phyloP scores from a whole-genome alignment of 2,888 invertebrate genomes.

The Rapana venosa region DNA sequence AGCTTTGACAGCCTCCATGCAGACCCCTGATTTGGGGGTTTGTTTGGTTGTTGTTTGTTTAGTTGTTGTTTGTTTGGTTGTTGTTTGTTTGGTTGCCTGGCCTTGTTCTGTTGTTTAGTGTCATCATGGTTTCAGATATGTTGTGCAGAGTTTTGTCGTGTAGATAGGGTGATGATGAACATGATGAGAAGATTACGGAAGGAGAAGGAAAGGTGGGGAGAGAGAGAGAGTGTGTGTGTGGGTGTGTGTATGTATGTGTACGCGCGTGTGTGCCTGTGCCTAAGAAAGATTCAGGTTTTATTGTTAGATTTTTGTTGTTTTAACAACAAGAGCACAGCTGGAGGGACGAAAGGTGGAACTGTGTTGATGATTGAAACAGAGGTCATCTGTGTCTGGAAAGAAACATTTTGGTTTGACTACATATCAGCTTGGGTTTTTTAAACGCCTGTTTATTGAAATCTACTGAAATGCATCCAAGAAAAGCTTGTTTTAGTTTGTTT shows the following conservation, averaged over 20 bases:
- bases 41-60: not conserved
- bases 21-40: not conserved
- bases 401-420: too few relatives aligned
- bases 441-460: too few relatives aligned
- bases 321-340: not conserved
- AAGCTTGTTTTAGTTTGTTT: too few relatives aligned
- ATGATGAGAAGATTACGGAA: not conserved
- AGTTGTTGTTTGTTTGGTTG: not conserved
- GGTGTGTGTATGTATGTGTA: not conserved
- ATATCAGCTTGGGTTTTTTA: too few relatives aligned
- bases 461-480: too few relatives aligned
- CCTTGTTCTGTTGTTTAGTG: not conserved
- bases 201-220: too few relatives aligned
- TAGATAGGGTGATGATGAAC: not conserved
- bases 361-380: too few relatives aligned
- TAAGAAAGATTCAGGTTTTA: not conserved
- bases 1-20: constrained; percentile 20
- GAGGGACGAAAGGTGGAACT: too few relatives aligned
- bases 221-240: not conserved
- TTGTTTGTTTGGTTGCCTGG: not conserved
- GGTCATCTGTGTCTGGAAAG: too few relatives aligned
- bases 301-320: not conserved
- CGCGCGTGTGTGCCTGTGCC: not conserved
- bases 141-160: too few relatives aligned
- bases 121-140: not conserved